Percentiles rank a stretch among this genome's conserved stretches.
Evolutionary conservation across 2,113 vertebrate genomes (phyloP).

Genomic region (Thalassoma bifasciatum): DNA sequence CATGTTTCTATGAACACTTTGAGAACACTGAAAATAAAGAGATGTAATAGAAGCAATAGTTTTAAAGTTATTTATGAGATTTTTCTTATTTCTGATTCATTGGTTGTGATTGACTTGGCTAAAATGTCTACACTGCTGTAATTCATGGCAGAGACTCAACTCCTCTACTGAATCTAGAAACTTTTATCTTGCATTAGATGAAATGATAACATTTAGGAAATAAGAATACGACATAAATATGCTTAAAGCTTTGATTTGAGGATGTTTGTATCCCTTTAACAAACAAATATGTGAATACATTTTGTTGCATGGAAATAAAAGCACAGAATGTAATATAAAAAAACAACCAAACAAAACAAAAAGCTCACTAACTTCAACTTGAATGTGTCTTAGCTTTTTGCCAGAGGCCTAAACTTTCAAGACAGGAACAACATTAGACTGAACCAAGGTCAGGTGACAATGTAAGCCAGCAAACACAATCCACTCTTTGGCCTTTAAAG

Average conservation of each 20-base stretch:
- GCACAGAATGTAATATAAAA: neutral
- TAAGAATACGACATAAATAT: neutral
- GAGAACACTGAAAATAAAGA: neutral
- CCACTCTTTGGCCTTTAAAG: neutral
- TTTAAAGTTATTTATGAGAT: neutral
- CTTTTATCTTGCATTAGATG: neutral
- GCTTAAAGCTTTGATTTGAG: neutral
- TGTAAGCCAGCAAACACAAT: slow-evolving; percentile 6
- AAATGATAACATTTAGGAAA: neutral
- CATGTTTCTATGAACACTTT: neutral
- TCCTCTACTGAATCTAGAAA: neutral
- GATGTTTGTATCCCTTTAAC: neutral
- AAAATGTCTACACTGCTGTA: neutral
- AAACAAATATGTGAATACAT: no score
- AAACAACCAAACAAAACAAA: no score
- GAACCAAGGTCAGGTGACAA: slow-evolving; percentile 1
- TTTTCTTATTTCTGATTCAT: neutral
- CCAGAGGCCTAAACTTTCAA: neutral
- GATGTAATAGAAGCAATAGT: neutral
- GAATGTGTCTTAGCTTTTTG: neutral
- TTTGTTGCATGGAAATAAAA: neutral
- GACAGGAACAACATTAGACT: slow-evolving; percentile 3
- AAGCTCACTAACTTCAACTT: no score
- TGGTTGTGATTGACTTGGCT: neutral
- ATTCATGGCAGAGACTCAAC: neutral